These are phyloP conservation scores for Nysson spinosus DNA, from an alignment of 2,888 invertebrate genomes.

Conservation along the genomic window DNA sequence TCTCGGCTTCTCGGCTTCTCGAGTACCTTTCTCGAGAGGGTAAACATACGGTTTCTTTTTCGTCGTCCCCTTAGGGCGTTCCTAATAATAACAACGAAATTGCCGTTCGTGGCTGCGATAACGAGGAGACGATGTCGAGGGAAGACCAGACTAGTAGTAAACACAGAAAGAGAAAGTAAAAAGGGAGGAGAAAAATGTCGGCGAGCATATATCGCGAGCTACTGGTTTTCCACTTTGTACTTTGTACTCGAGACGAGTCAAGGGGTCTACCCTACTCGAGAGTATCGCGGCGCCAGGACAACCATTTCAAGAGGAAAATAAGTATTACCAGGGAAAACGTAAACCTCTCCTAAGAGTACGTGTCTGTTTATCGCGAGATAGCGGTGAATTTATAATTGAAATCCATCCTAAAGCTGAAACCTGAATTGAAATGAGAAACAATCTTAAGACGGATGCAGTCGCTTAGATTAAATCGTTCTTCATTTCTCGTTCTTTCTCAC, in stretches of 20 bases:
- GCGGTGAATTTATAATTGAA: no score
- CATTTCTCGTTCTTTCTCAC: slow-evolving; percentile 13
- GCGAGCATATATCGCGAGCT: slow-evolving; percentile 32
- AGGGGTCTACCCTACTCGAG: slow-evolving; percentile 33
- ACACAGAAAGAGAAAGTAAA: slow-evolving; percentile 11
- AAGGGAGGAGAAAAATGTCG: slow-evolving; percentile 9
- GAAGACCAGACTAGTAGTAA: slow-evolving; percentile 34
- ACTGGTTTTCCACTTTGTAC: no score
- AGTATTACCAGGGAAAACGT: slow-evolving; percentile 37
- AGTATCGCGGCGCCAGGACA: slow-evolving; percentile 54
- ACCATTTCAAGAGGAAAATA: slow-evolving; percentile 11
- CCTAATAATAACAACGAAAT: slow-evolving; percentile 60
- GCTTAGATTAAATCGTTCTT: slow-evolving; percentile 17
- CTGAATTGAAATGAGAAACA: no score
- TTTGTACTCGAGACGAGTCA: slow-evolving; percentile 33
- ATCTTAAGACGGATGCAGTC: slow-evolving; percentile 19
- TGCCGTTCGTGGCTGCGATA: slow-evolving; percentile 54
- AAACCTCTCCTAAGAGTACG: slow-evolving; percentile 18
- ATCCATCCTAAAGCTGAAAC: no score
- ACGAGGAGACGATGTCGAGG: slow-evolving; percentile 57
- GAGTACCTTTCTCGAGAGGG: slow-evolving; percentile 40
- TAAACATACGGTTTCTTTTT: slow-evolving; percentile 39
- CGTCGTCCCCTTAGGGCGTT: slow-evolving; percentile 15
- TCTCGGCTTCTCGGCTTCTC: slow-evolving; percentile 52
- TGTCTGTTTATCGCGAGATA: background rate